Conservation (phyloP, 2,113 vertebrate species). For the Dissostichus mawsoni region DNA sequence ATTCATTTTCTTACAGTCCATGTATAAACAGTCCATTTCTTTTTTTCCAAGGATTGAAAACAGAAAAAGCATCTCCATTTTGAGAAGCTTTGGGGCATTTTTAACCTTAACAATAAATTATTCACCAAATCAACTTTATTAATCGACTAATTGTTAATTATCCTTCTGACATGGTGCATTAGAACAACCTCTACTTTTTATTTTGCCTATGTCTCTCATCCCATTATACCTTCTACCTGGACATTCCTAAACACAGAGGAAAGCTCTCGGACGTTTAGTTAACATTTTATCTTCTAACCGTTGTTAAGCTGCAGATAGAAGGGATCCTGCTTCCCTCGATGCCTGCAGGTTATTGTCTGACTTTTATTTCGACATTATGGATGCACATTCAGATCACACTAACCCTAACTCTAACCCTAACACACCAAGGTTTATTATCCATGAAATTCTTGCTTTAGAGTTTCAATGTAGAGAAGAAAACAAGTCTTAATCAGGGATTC, state of each 20-base stretch:
- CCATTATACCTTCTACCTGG: not conserved
- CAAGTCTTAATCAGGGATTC: not conserved
- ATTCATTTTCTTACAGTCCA: no score
- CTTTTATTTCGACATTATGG: slow-evolving; percentile 1
- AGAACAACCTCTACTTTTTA: not conserved
- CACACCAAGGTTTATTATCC: not conserved
- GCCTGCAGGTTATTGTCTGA: slow-evolving; percentile 34
- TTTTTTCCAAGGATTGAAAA: no score
- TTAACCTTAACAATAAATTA: not conserved
- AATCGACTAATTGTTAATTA: not conserved
- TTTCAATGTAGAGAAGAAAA: not conserved
- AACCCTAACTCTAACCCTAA: no score
- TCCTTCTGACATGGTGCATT: not conserved
- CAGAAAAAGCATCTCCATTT: not conserved
- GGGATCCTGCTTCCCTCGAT: slow-evolving; percentile 22
- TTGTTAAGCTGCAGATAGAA: slow-evolving; percentile 35
- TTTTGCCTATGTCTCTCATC: not conserved
- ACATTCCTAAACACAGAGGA: slow-evolving; percentile 12
- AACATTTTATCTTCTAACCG: slow-evolving; percentile 35
- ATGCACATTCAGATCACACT: slow-evolving; percentile 18
- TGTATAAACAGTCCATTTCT: no score
- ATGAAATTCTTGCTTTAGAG: not conserved
- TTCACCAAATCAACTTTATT: not conserved
- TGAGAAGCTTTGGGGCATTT: not conserved
- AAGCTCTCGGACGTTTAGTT: slow-evolving; percentile 29